Base-by-base conservation (phyloP, 1,140 invertebrate genomes). In the Diorhabda sublineata region DNA sequence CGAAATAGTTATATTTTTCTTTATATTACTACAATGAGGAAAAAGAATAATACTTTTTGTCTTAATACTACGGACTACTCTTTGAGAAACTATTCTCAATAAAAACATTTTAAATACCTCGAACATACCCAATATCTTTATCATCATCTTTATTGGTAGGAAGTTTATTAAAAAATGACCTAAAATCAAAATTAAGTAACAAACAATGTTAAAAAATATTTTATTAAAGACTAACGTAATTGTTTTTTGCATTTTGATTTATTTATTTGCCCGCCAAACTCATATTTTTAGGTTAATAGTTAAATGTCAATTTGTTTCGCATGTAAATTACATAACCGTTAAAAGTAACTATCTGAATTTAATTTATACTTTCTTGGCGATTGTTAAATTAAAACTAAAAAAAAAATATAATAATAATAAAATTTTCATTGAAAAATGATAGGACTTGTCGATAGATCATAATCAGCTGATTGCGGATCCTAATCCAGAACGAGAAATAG, bases 151-250 rank as follows among this genome's bases (percentile, higher is more conserved):
- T 45, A 42, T 66, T 66, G n/a, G 65, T 7, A 43, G 57, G n/a
- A 45, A 57, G n/a, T 66, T n/a, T 43, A 42, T 42, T 66, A 52
- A 66, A 66, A 43, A 66, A 66, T 42, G 65, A 66, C 43, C 65
- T 66, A n/a, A 59, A 66, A 66, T 66, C 26, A 45, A 65, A 41
- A 56, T 9, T 9, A 52, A 47, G 6, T 43, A 65, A 8, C 8
- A 57, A 43, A 41, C 52, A 42, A 9, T 42, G 47, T 2, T 42
- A 56, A 65, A 43, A 3, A 63, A 45, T 43, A 3, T 7, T 5
- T 62, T 42, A 8, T 62, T 43, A 62, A 62, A 45, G 44, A 64
- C 63, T 64, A 7, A 66, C 65, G 65, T 66, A 26, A 66, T 66
- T 44, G 56, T 66, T 42, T 58, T 58, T 47, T 63, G 61, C 41